Evolutionary conservation across 2,888 invertebrate genomes (phyloP).

Genomic region (Blastobasis adustella): DNA sequence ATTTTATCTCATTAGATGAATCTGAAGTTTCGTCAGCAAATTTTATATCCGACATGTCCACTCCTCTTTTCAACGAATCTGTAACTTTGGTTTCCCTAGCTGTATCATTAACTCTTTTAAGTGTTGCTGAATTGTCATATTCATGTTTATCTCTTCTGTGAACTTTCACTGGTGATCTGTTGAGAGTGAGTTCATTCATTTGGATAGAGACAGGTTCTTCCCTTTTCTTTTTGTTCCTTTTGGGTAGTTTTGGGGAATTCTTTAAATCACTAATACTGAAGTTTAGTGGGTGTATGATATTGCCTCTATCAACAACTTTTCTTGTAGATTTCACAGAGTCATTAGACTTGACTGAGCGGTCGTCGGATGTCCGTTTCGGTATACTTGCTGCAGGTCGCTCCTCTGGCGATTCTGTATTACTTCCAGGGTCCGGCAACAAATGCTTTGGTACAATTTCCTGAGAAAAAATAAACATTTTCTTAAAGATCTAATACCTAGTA

Average conservation of each 20-base stretch:
- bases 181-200: conserved; percentile 57
- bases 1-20: conserved; percentile 64
- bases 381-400: conserved; percentile 66
- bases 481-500: too few relatives aligned
- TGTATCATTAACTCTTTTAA: conserved; percentile 79
- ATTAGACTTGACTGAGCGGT: conserved; percentile 43
- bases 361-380: conserved; percentile 42
- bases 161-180: conserved; percentile 52
- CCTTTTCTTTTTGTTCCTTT: conserved; percentile 49
- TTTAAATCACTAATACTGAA: conserved; percentile 67
- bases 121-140: conserved; percentile 45
- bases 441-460: conserved; percentile 71
- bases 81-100: conserved; percentile 78
- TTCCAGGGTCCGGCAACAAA: conserved; percentile 73
- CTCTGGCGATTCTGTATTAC: conserved; percentile 80
- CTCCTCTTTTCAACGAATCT: conserved; percentile 68
- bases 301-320: conserved; percentile 51
- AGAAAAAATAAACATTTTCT: conserved; percentile 3
- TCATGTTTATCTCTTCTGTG: conserved; percentile 48
- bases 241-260: conserved; percentile 50
- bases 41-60: conserved; percentile 78
- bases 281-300: conserved; percentile 66
- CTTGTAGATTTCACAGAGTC: conserved; percentile 52
- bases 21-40: conserved; percentile 83
- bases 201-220: conserved; percentile 46